Base-by-base conservation (phyloP, 1,140 invertebrate species). In the Capitella teleta region DNA sequence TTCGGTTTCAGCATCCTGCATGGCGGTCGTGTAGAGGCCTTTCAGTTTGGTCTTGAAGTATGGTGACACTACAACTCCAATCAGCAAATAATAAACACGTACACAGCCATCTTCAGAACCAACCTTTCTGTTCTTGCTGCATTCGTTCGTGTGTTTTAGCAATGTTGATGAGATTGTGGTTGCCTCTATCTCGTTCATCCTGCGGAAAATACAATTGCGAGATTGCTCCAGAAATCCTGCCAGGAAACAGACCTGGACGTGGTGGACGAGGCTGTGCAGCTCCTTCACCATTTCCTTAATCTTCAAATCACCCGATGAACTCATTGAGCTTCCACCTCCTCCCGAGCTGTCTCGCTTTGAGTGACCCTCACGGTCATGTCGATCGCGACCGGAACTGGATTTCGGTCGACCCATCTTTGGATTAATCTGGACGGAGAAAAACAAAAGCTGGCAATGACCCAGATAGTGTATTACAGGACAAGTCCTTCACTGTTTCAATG, bases 1-100 rank as follows among this genome's bases (percentile, higher is more conserved):
- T 69, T 95, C 91, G 57, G 82, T 79, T 54, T 85, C 80, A 2
- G 87, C 82, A 67, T 93, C 89, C 23, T 77, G 66, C 38, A 90
- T 72, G 0, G 85, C 85, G 24, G 81, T 78, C 63, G 82, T 85
- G 57, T 89, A 87, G n/a, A 90, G 68, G 41, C 75, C 79, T 71
- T 85, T 87, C 24, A 92, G 66, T 68, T 90, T 87, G 61, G 82
- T 78, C 68, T 84, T 68, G 52, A 68, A 69, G 47, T 71, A 71
- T 12, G 67, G 63, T 32, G 77, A 53, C 67, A 72, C 64, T 67
- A 60, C 65, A 70, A 69, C 61, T n/a, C n/a, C n/a, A n/a, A n/a
- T n/a, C n/a, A n/a, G n/a, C n/a, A n/a, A n/a, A n/a, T n/a, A n/a
- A n/a, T n/a, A n/a, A n/a, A n/a, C n/a, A n/a, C n/a, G n/a, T n/a